Evolutionary conservation across 2,888 invertebrate genomes (phyloP), one percentile per base, ranked within the genome.

Genomic region (Agonum fuliginosum): DNA sequence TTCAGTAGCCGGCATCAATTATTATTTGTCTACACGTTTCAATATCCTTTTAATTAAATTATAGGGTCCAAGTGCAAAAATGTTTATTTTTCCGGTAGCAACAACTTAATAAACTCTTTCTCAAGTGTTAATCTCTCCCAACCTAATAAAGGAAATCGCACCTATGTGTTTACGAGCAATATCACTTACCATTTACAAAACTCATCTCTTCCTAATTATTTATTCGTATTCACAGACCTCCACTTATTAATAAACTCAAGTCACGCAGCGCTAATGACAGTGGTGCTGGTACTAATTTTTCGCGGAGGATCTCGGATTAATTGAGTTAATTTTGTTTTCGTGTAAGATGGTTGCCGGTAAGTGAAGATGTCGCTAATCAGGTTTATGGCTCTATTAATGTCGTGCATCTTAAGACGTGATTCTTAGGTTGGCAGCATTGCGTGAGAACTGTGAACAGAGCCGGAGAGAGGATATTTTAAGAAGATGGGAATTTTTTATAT

Each of bases 321-420:
- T 30, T 30, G 4, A 30, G 30, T 43, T 43, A 37, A 20, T 54
- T 69, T 41, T 69, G 69, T 69, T 37, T 69, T 34, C 69, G 19
- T 37, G 20, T 69, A 37, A 12, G 14, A 20, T 30, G 30, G 30
- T 5, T 30, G 30, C 4, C 30, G 30, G 30, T 6, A 30, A 30
- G 17, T 8, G 14, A 14, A 14, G 41, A 4, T 69, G 69, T 69
- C 69, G 41, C 69, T 69, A 69, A 69, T 69, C 69, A 69, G 69
- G 12, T 69, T 69, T 69, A 69, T 69, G 69, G 20, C 41, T 69
- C 41, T 69, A 69, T 69, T 69, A 69, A 69, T 69, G 69, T 41
- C 14, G 69, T 69, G 69, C 41, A 69, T 30, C 30, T 30, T 30
- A 6, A 6, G 30, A 30, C 30, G 30, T 30, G 30, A 30, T 5